Evolutionary conservation across 2,888 invertebrate genomes (phyloP).

Genomic region (Trichopoda pennipes): DNA sequence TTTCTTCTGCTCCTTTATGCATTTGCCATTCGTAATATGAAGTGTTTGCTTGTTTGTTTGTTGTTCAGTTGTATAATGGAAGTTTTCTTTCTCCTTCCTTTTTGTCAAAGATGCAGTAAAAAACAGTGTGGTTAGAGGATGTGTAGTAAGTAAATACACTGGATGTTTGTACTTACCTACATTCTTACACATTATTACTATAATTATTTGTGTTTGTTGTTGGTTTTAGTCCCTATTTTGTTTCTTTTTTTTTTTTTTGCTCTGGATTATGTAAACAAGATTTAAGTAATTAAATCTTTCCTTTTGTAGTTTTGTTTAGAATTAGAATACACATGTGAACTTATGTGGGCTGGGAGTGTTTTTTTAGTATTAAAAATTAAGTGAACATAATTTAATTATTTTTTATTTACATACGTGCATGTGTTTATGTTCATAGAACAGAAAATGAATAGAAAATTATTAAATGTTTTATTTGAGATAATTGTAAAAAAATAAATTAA

Average conservation of each 20-base stretch:
- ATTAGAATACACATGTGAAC: slow-evolving; percentile 19
- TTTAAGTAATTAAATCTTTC: slow-evolving; percentile 59
- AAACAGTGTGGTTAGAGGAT: neutral
- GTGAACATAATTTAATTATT: too few species aligned
- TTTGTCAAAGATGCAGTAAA: neutral
- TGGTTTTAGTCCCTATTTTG: neutral
- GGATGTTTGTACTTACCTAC: slow-evolving; percentile 16
- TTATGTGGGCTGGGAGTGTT: slow-evolving; percentile 15
- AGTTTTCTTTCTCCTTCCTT: slow-evolving; percentile 25
- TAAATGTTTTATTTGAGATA: too few species aligned
- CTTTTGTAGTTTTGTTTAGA: slow-evolving; percentile 36
- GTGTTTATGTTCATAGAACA: neutral
- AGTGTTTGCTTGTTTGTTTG: too few species aligned
- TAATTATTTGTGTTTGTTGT: slow-evolving; percentile 29
- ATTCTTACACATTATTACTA: slow-evolving; percentile 34
- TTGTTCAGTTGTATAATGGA: too few species aligned
- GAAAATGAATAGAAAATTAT: too few species aligned
- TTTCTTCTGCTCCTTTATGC: slow-evolving; percentile 2
- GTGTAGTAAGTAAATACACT: slow-evolving; percentile 22
- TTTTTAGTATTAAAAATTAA: slow-evolving; percentile 28
- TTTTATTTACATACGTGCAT: slow-evolving; percentile 24
- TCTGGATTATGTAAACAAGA: slow-evolving; percentile 52
- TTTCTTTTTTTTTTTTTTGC: neutral
- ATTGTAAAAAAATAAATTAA: neutral
- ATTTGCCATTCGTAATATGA: slow-evolving; percentile 33